Evolutionary conservation across 2,113 vertebrate genomes (phyloP).

Genomic region (Ciconia stormi): DNA sequence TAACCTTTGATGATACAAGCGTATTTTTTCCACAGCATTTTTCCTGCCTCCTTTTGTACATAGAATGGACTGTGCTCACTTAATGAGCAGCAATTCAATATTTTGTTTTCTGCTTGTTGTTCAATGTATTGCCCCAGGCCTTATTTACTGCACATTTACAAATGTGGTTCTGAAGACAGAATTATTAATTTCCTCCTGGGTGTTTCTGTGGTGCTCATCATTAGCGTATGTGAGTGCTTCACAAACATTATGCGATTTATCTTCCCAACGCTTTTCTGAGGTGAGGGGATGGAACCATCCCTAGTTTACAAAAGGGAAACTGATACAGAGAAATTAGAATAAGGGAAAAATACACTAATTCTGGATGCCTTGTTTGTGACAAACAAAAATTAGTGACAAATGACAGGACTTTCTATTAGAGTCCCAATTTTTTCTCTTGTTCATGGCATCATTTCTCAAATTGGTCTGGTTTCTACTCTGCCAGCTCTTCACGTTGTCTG

Average conservation of each 20-base stretch:
- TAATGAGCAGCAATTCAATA: conserved; percentile 2
- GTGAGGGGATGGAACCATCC: not conserved
- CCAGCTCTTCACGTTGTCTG: not conserved
- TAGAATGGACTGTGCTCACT: not conserved
- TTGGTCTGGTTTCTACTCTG: not conserved
- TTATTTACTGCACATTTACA: conserved; percentile 28
- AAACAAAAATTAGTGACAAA: not conserved
- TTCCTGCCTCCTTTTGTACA: not conserved
- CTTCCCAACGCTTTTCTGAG: not conserved
- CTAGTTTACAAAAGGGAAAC: not conserved
- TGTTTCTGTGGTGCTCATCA: not conserved
- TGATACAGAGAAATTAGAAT: not conserved
- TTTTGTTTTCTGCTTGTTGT: not conserved
- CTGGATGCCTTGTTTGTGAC: not conserved
- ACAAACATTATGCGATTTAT: not conserved
- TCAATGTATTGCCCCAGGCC: not conserved
- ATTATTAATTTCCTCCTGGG: conserved; percentile 12
- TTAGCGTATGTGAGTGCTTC: not conserved
- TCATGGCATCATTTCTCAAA: not conserved
- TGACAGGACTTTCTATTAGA: not conserved
- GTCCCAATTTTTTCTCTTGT: not conserved
- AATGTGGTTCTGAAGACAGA: not conserved
- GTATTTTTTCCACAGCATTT: not conserved
- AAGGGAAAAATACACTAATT: not conserved
- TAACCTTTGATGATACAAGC: not conserved